A percentile compares a stretch with the other conserved stretches of the same genome.
These are phyloP conservation scores for Octomys mimax DNA, from an alignment of 2,797 vertebrate species.

Conservation along the genomic window DNA sequence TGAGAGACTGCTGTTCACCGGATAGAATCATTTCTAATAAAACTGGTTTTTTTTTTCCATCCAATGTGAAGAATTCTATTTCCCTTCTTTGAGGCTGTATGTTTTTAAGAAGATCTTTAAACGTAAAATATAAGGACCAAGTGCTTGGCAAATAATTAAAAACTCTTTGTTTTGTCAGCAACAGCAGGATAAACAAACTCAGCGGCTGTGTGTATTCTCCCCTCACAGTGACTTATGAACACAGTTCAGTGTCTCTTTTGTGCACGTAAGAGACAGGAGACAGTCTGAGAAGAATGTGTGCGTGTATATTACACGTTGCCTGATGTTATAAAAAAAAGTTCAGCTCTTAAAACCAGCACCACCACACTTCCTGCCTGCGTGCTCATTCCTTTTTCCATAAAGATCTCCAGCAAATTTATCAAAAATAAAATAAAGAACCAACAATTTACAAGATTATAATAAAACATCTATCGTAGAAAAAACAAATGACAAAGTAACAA, in stretches of 20 bases:
- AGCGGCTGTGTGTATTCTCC: not conserved
- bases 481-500: not conserved
- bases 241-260: not conserved
- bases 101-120: not conserved
- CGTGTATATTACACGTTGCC: not conserved
- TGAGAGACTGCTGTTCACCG: not conserved
- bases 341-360: not conserved
- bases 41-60: not conserved
- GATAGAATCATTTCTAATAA: not conserved
- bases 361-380: not conserved
- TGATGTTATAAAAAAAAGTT: not conserved
- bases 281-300: not conserved
- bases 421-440: constrained; percentile 3
- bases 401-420: not conserved
- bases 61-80: constrained; percentile 33
- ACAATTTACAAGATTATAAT: not conserved
- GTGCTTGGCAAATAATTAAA: constrained; percentile 30
- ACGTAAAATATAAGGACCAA: constrained; percentile 5
- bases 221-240: not conserved
- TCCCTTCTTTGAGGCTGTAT: not conserved
- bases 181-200: not conserved
- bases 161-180: constrained; percentile 29
- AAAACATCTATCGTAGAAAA: not conserved
- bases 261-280: not conserved
- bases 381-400: not conserved